These are phyloP conservation scores for Rhorus exstirpatorius DNA, from an alignment of 2,888 invertebrate genomes.

Conservation along the genomic window DNA sequence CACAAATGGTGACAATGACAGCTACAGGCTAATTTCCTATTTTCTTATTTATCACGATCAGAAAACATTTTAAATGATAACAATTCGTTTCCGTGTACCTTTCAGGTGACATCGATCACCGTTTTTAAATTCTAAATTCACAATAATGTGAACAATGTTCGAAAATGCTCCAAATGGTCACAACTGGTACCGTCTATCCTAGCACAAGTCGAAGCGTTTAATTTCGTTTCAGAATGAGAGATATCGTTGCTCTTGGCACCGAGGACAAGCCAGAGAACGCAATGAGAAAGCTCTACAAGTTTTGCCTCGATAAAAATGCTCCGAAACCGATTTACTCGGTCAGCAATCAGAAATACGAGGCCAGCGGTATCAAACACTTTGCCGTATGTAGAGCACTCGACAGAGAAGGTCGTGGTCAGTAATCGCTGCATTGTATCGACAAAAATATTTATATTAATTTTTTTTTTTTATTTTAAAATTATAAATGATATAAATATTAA, in stretches of 20 bases:
- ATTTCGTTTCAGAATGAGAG: conserved; percentile 72
- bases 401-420: conserved; percentile 71
- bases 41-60: too few species aligned
- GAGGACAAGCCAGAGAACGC: conserved; percentile 68
- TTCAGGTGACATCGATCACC: too few species aligned
- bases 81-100: too few species aligned
- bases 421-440: neutral
- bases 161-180: too few species aligned
- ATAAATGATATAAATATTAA: neutral
- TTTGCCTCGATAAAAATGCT: conserved; percentile 73
- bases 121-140: too few species aligned
- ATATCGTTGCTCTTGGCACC: conserved; percentile 68
- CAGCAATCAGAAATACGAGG: conserved; percentile 36
- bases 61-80: too few species aligned
- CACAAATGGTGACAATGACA: too few species aligned
- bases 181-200: too few species aligned
- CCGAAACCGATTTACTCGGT: conserved; percentile 72
- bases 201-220: neutral
- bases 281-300: conserved; percentile 74
- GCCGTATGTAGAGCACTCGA: conserved; percentile 75
- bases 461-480: neutral
- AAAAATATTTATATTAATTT: too few species aligned
- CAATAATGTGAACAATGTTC: too few species aligned
- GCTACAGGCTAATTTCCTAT: too few species aligned
- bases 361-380: conserved; percentile 64